Base-by-base conservation (phyloP, 2,113 vertebrate genomes). In the Danionella cerebrum region DNA sequence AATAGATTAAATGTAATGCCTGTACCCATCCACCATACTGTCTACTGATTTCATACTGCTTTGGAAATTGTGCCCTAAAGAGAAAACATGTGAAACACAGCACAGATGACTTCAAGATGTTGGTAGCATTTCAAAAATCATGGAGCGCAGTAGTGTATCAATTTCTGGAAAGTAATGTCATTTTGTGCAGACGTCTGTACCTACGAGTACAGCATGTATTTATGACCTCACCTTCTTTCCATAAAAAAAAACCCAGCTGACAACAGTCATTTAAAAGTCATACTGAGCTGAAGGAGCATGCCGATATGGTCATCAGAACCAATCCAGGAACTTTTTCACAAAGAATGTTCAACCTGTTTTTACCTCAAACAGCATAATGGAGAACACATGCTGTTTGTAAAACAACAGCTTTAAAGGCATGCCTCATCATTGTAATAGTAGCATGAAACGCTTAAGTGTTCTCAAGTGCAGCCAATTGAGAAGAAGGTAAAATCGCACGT, bases 281-380 rank as follows among this genome's bases (percentile, higher is more conserved):
- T 62, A 35, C 67, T 47, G 68, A 67, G 29, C 47, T 14, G 1
- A 33, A 55, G 35, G 36, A 19, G 22, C 9, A 11, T 51, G 47
- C 33, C 35, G 29, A 58, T 22, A 10, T 19, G 47, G 18, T 66
- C 62, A 58, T 72, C 18, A 38, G 45, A 24, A 39, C 42, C 47
- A 47, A 59, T 69, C 58, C 44, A 25, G 45, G 52, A 59, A 65
- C 51, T 27, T 53, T 72, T 59, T 68, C 55, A 73, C 47, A 22
- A 67, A 51, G 71, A 77, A 76, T 73, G 55, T 52, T 48, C 60
- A 59, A 70, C 74, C 60, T 73, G 36, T 60, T 62, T 62, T 51
- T 60, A 33, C 47, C 41, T 29, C 50, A 44, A 50, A 36, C 66
- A 62, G 44, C 11, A 13, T 70, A 73, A 76, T 73, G 22, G 62